Percentiles rank a stretch among this genome's conserved stretches.
phyloP scores from a whole-genome alignment of 2,888 invertebrate species.

The Callyntrura guangdongensis region DNA sequence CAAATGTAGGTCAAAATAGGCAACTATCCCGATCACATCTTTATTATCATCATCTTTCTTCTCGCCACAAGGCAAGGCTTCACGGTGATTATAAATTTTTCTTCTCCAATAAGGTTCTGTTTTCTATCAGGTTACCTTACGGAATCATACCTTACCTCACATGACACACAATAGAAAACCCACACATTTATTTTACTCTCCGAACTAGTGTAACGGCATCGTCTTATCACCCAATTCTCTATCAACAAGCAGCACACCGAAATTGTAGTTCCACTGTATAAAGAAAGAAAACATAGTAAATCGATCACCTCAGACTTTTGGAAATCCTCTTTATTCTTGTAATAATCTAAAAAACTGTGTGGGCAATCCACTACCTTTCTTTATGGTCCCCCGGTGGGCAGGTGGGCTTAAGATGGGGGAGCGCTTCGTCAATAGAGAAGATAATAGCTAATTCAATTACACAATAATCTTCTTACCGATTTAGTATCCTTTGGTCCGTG shows the following conservation, averaged over 20 bases:
- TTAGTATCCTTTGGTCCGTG: neutral
- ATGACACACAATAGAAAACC: neutral
- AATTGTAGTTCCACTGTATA: too few relatives aligned
- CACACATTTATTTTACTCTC: neutral
- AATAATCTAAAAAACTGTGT: slow-evolving; percentile 3
- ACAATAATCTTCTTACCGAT: slow-evolving; percentile 53
- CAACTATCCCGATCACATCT: slow-evolving; percentile 23
- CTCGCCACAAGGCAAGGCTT: slow-evolving; percentile 29
- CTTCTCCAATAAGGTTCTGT: neutral
- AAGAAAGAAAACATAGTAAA: slow-evolving; percentile 17
- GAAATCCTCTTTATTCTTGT: slow-evolving; percentile 35
- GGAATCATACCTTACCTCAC: neutral
- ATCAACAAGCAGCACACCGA: neutral
- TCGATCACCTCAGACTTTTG: slow-evolving; percentile 24
- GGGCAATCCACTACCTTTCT: neutral
- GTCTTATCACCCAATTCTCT: neutral
- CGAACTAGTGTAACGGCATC: neutral
- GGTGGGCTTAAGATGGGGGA: neutral
- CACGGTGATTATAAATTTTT: slow-evolving; percentile 19
- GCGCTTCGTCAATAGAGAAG: slow-evolving; percentile 17
- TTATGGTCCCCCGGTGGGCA: neutral
- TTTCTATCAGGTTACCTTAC: neutral
- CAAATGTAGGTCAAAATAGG: slow-evolving; percentile 45
- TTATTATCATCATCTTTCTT: slow-evolving; percentile 25
- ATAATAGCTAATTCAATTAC: slow-evolving; percentile 61